Base-by-base conservation (phyloP, 2,888 invertebrate genomes). In the Aphrophora alni region DNA sequence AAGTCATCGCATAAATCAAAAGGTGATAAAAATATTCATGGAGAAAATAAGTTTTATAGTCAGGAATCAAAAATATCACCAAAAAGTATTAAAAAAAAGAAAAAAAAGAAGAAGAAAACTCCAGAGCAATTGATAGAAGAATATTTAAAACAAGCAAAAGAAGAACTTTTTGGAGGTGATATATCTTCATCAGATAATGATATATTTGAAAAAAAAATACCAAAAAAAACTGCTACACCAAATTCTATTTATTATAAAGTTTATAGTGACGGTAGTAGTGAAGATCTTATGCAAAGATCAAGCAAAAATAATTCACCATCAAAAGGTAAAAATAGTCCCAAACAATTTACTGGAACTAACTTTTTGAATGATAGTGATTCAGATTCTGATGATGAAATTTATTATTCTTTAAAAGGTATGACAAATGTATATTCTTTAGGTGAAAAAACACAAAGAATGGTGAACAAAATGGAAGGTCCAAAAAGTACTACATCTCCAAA, bases 81-180 rank as follows among this genome's bases (percentile, higher is more conserved):
- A 59, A 59, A 59, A 59, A 3, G 21, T n/a, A 2, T 2, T 14
- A 14, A 14, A 44, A 44, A 44, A 44, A 5, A 44, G 14, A n/a
- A n/a, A n/a, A 44, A 44, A 44, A 44, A 14, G 2, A 59, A 59
- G 21, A 21, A n/a, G 5, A 59, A 59, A 21, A 21, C 2, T 59
- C 21, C 59, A 21, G 59, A 59, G 4, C 5, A 59, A 59, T 59
- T n/a, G 21, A 21, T 59, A 5, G 59, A 59, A 59, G 14, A n/a
- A 59, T 59, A 12, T 59, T 59, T 59, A 59, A 59, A 59, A 59
- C n/a, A 59, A 59, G 59, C 59, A 59, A 59, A 59, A 59, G 59
- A 59, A 21, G 59, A 59, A 21, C 59, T 59, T 21, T 59, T 59
- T 59, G 59, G 59, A 10, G 59, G 10, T 59, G 59, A 59, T 59